These are phyloP conservation scores for Acanthurus lineatus DNA, from an alignment of 2,797 vertebrate genomes.

Conservation along the genomic window DNA sequence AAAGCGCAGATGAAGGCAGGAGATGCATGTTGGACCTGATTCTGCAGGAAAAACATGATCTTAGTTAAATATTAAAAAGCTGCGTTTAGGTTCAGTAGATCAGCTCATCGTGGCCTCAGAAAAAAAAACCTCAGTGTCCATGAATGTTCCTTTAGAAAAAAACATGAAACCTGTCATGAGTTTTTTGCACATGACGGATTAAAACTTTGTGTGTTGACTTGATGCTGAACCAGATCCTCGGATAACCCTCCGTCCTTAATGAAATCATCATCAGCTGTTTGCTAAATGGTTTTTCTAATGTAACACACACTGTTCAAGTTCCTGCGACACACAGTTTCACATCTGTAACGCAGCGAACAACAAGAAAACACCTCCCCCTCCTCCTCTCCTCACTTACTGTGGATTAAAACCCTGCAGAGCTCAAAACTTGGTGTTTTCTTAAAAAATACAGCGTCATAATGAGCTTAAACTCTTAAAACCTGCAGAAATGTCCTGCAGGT, in stretches of 20 bases:
- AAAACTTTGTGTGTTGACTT: neutral
- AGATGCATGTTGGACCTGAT: too few relatives aligned
- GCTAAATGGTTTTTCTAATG: slow-evolving; percentile 18
- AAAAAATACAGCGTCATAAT: neutral
- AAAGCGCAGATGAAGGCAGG: too few relatives aligned
- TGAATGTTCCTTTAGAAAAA: too few relatives aligned
- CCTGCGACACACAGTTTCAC: slow-evolving; percentile 1
- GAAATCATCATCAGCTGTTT: slow-evolving; percentile 39
- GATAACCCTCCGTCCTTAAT: slow-evolving; percentile 12
- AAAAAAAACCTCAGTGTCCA: too few relatives aligned
- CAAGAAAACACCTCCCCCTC: slow-evolving; percentile 12
- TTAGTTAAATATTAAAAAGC: too few relatives aligned
- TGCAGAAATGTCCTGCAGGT: too few relatives aligned
- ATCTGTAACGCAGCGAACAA: slow-evolving; percentile 21
- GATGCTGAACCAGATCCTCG: slow-evolving; percentile 13
- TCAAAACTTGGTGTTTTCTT: neutral
- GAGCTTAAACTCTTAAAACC: too few relatives aligned
- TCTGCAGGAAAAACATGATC: too few relatives aligned
- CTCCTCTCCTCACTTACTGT: neutral
- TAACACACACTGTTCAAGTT: slow-evolving; percentile 10
- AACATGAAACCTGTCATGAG: neutral
- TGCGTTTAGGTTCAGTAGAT: too few relatives aligned
- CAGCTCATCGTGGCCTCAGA: too few relatives aligned
- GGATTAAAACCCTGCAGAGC: neutral
- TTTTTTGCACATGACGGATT: slow-evolving; percentile 9